These are phyloP conservation scores for Lagopus leucura DNA, from an alignment of 2,113 vertebrate species.

Conservation along the genomic window DNA sequence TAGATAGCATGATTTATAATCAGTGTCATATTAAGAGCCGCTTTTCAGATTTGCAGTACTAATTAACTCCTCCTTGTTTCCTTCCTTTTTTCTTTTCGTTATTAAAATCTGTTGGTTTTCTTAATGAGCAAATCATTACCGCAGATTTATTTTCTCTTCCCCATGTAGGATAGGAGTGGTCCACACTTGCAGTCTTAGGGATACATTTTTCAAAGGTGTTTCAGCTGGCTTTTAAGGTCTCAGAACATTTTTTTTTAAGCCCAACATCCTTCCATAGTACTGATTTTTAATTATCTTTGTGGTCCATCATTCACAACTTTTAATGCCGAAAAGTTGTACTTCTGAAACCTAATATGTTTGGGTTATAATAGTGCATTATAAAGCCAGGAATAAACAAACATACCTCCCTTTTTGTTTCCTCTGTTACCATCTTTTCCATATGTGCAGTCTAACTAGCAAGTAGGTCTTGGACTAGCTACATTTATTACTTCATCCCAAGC, in stretches of 20 bases:
- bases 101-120: not conserved
- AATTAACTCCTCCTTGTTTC: slow-evolving; percentile 1
- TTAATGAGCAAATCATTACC: slow-evolving; percentile 19
- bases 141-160: not conserved
- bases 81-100: not conserved
- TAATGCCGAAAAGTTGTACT: not conserved
- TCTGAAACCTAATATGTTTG: not conserved
- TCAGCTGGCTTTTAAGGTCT: not conserved
- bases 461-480: not conserved
- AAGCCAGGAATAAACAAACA: not conserved
- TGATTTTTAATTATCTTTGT: slow-evolving; percentile 26
- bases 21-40: not conserved
- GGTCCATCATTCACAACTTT: not conserved
- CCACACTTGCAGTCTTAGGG: not conserved
- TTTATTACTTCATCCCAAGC: not conserved
- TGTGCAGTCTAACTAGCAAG: not conserved
- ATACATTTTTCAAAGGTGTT: not conserved
- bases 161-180: not conserved
- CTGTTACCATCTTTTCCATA: not conserved
- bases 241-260: accelerated
- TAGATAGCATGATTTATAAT: slow-evolving; percentile 11
- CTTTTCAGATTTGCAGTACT: slow-evolving; percentile 23
- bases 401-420: not conserved
- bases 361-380: not conserved
- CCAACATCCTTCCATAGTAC: not conserved